Conservation (phyloP, 1,140 invertebrate genomes). For the Dufourea novaeangliae region DNA sequence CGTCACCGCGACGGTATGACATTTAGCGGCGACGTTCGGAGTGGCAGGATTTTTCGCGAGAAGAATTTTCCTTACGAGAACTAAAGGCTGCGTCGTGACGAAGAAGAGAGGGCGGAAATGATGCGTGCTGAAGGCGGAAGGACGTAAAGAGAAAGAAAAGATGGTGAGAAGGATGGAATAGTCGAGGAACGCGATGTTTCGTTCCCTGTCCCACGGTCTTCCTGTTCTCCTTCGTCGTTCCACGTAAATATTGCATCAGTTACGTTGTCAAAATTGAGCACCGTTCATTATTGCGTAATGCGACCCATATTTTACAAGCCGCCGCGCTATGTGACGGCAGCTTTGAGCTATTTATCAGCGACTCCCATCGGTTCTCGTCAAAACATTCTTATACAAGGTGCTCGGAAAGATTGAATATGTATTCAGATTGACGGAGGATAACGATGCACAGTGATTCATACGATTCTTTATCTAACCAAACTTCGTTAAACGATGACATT, state of each 20-base stretch:
- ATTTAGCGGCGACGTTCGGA: neutral
- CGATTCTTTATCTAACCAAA: too few species aligned
- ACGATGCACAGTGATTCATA: too few species aligned
- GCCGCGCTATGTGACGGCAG: neutral
- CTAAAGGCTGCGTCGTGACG: neutral
- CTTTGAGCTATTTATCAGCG: neutral
- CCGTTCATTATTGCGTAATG: conserved; percentile 7
- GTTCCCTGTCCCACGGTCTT: neutral
- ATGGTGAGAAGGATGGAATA: neutral
- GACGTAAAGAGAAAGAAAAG: neutral
- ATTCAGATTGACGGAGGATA: too few species aligned
- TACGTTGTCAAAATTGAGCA: conserved; percentile 8
- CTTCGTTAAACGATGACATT: too few species aligned
- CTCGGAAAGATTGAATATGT: neutral
- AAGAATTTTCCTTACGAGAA: conserved; percentile 11
- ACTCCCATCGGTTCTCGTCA: neutral
- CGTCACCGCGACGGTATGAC: neutral
- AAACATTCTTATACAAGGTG: neutral
- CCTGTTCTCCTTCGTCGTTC: neutral
- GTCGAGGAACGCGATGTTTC: neutral
- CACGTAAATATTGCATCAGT: neutral
- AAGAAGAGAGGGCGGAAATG: neutral
- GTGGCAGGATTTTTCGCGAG: neutral
- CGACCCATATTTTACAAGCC: neutral
- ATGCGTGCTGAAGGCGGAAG: neutral